Base-by-base conservation (phyloP, 2,797 vertebrate genomes). In the Paratrypauchen microcephalus region DNA sequence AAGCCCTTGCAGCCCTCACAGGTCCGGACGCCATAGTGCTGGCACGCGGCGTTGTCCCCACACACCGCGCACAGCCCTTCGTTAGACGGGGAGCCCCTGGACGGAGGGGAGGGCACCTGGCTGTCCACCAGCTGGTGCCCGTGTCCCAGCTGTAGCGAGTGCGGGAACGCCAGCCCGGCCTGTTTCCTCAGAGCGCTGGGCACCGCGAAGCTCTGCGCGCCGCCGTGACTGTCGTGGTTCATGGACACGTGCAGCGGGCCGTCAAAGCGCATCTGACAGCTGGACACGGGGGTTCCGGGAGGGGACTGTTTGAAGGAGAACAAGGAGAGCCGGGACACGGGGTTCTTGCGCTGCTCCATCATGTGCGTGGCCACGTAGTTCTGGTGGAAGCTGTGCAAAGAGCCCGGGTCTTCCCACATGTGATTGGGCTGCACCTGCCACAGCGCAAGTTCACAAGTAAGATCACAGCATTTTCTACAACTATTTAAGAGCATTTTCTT, bases 201-300 rank as follows among this genome's bases (percentile, higher is more conserved):
- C 72, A 99, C 93, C 3, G 95, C 96, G 61, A 99, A 99, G 77
- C 95, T 93, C 92, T 97, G 97, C 52, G 93, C 94, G 78, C 98
- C 91, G 59, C 93, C 96, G 0, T 95, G 89, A 26, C 93, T 88
- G 84, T 99, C 97, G 18, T 96, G 91, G 92, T 90, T 94, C 95
- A 98, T 96, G 86, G 97, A 95, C 6, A 98, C 96, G 79, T 98
- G 97, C 56, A 98, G 95, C 70, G 97, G 95, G 66, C 96, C 96
- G 64, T 99, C 97, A 86, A 99, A 99, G 77, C 97, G 95, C 97
- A 99, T 99, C 94, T 99, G 97, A 81, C 97, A 99, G 91, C 97
- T 99, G 82, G 97, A 97, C 24, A 96, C 96, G 0, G 97, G 97
- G 3, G 96, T 98, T 6, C 97, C 96, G 0, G 97, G 97, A n/a